phyloP scores from a whole-genome alignment of 2,797 vertebrate genomes.

The Erethizon dorsatum region DNA sequence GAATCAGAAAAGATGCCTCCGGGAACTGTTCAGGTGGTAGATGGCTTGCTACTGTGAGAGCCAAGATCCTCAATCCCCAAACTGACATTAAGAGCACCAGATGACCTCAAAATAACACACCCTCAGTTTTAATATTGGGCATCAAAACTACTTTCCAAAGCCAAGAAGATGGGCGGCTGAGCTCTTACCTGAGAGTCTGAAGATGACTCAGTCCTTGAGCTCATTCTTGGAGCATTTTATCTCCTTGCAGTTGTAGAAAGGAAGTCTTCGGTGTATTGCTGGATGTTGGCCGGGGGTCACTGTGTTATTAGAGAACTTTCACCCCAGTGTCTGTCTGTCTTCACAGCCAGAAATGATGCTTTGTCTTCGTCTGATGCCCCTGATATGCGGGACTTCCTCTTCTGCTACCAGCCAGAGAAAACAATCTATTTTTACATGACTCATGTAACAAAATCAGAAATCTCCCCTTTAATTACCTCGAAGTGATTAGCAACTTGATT shows the following conservation, averaged over 20 bases:
- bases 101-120: background rate
- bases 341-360: background rate
- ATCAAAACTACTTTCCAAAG: rapidly evolving
- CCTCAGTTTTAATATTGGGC: background rate
- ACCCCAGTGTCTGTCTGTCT: background rate
- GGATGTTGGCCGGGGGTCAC: background rate
- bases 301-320: background rate
- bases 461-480: background rate
- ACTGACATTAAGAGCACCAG: no score
- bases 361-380: rapidly evolving
- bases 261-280: background rate
- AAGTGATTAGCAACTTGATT: background rate
- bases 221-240: background rate
- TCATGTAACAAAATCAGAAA: rapidly evolving
- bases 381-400: rapidly evolving
- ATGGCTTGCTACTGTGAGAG: no score
- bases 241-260: background rate
- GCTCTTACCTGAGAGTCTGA: background rate
- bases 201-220: background rate
- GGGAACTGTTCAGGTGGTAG: background rate
- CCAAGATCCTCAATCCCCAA: no score
- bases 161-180: rapidly evolving
- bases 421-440: background rate
- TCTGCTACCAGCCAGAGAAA: background rate
- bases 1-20: background rate